phyloP scores from a whole-genome alignment of 2,113 vertebrate species.

The Pteropus alecto region DNA sequence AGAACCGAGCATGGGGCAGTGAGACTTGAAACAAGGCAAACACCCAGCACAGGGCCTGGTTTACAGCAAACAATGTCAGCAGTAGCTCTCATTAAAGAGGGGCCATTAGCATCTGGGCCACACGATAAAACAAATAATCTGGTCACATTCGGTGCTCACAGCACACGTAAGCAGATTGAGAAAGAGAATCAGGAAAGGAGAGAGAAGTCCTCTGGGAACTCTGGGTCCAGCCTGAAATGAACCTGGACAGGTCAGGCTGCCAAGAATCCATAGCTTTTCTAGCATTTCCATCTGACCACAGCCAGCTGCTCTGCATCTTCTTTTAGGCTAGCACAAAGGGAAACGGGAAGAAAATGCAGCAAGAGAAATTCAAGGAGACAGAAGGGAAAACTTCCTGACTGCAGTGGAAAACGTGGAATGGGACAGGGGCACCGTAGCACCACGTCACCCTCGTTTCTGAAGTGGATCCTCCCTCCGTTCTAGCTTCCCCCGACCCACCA shows the following conservation, averaged over 20 bases:
- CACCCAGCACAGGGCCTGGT: neutral
- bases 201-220: neutral
- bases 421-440: accelerated
- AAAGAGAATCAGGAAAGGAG: neutral
- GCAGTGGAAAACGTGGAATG: neutral
- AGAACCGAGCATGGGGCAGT: neutral
- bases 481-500: accelerated
- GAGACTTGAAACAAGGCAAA: neutral
- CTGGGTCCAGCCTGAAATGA: neutral
- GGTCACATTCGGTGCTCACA: neutral
- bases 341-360: neutral
- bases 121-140: neutral
- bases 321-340: neutral
- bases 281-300: neutral
- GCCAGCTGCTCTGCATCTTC: neutral
- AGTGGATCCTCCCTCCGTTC: accelerated
- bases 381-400: neutral
- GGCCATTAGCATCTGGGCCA: neutral
- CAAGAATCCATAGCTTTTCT: neutral
- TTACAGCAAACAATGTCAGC: neutral
- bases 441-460: accelerated
- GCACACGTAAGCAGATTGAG: neutral
- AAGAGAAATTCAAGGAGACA: neutral
- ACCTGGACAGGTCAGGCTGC: neutral
- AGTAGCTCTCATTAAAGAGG: neutral